Evolutionary conservation across 2,113 vertebrate species (phyloP).

Genomic region (Marmota flaviventris): DNA sequence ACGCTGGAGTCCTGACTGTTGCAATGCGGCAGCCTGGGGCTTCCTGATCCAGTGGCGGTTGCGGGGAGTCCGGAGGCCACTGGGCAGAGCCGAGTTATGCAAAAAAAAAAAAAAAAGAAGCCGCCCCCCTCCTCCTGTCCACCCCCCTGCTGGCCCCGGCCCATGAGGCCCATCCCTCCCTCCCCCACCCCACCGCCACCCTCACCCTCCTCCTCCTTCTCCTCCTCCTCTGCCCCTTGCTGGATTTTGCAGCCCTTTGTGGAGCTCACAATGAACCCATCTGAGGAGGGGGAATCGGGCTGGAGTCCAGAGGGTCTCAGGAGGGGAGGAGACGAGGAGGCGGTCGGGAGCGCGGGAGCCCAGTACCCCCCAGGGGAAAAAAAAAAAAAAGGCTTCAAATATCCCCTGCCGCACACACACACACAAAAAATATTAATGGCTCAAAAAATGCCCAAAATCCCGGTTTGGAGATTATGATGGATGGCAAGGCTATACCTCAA

Average conservation of each 20-base stretch:
- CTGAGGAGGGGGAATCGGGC: not conserved
- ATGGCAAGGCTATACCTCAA: no score
- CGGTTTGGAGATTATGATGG: no score
- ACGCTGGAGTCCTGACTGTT: conserved; percentile 59
- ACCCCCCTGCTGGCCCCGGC: conserved; percentile 75
- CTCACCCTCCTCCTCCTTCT: conserved; percentile 78
- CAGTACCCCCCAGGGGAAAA: no score
- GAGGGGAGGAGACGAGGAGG: no score
- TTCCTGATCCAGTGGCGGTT: conserved; percentile 77
- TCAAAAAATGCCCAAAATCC: conserved; percentile 80
- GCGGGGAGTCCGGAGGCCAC: conserved; percentile 82
- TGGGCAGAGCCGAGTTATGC: conserved; percentile 77
- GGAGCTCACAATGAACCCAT: conserved; percentile 84
- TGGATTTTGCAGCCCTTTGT: conserved; percentile 84
- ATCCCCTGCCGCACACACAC: not conserved
- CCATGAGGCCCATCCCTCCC: conserved; percentile 68
- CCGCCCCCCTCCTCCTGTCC: conserved; percentile 70
- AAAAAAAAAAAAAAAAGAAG: conserved; percentile 78
- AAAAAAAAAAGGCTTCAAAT: no score
- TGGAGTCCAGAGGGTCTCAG: no score
- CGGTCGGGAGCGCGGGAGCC: no score
- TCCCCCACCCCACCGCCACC: conserved; percentile 78
- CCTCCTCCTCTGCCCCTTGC: conserved; percentile 77
- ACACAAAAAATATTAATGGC: conserved; percentile 76
- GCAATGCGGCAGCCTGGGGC: conserved; percentile 42